phyloP scores from a whole-genome alignment of 2,797 vertebrate species.

The Gymnothorax reevesii region DNA sequence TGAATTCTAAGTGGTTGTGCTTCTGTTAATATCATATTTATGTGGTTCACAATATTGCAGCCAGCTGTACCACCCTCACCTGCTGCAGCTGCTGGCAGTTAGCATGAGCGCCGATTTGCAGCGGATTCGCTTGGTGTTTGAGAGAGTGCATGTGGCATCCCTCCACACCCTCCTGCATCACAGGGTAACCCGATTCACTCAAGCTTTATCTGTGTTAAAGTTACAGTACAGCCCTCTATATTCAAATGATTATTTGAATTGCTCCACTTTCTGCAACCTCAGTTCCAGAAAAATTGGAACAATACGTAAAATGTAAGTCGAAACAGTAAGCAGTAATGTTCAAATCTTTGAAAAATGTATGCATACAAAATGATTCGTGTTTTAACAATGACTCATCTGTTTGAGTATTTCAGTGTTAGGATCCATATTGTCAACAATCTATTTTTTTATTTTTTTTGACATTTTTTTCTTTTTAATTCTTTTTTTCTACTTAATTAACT shows the following conservation, averaged over 20 bases:
- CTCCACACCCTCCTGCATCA: constrained; percentile 64
- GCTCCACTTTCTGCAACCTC: background rate
- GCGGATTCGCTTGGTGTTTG: constrained; percentile 64
- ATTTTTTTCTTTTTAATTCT: no score
- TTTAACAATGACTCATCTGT: no score
- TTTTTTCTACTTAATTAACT: no score
- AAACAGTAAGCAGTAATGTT: no score
- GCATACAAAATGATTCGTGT: no score
- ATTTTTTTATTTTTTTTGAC: no score
- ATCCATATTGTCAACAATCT: no score
- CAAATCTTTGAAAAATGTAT: no score
- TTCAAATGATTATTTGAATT: background rate
- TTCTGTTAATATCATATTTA: background rate
- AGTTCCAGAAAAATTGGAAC: background rate
- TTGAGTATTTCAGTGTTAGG: no score
- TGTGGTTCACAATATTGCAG: constrained; percentile 44
- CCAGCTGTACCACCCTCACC: constrained; percentile 65
- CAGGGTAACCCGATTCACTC: constrained; percentile 38
- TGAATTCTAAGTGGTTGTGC: background rate
- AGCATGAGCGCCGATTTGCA: constrained; percentile 56
- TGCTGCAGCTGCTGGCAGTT: constrained; percentile 72
- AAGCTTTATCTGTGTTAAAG: background rate
- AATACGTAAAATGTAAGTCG: background rate
- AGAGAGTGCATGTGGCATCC: constrained; percentile 67
- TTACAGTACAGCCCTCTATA: background rate